Evolutionary conservation across 2,888 invertebrate species (phyloP), one percentile per base, ranked within the genome.

Genomic region (Smittia aterrima): DNA sequence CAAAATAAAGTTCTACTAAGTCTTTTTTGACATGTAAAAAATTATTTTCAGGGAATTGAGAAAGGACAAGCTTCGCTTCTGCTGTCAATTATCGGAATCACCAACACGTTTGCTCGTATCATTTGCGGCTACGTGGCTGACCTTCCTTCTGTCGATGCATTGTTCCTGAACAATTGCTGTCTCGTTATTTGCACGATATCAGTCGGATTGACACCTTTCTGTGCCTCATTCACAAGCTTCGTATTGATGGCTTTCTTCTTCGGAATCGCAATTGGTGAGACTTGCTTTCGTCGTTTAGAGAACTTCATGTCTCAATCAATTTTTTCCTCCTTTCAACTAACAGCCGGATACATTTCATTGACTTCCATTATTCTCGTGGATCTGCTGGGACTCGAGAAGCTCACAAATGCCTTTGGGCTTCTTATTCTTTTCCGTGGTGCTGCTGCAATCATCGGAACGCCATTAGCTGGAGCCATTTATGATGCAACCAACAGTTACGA

Each of bases 321-420:
- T 13, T 47, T 18, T 58, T 58, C 4, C 18, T 58, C 58, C 22
- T 22, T 18, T 58, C 2, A 32, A 6, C 16, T 58, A 95, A n/a
- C n/a, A n/a, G 95, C 98, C 76, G 97, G 97, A 76, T 98, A 96
- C 85, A 97, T 99, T 80, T 97, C 98, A 9, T 86, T 99, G 75
- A 98, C 98, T 54, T 98, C 98, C 67, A 98, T 98, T 81, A 96
- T 98, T 80, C 87, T 99, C 76, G 97, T 98, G 78, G 98, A 99
- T 83, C 86, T 98, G 41, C 87, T 99, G 66, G 98, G 98, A 1
- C 85, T 99, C 81, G 97, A 98, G 81, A 93, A 93, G 82, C 85
- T 99, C 78, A 98, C 98, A 66, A 98, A 96, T 82, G 97, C 98
- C 66, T 99, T 98, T 84, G 98, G 98, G 11, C 87, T 98, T 76